A percentile compares a stretch with the other conserved stretches of the same genome.
These are phyloP conservation scores for Odontophorus gujanensis DNA, from an alignment of 2,113 vertebrate genomes.

Conservation along the genomic window DNA sequence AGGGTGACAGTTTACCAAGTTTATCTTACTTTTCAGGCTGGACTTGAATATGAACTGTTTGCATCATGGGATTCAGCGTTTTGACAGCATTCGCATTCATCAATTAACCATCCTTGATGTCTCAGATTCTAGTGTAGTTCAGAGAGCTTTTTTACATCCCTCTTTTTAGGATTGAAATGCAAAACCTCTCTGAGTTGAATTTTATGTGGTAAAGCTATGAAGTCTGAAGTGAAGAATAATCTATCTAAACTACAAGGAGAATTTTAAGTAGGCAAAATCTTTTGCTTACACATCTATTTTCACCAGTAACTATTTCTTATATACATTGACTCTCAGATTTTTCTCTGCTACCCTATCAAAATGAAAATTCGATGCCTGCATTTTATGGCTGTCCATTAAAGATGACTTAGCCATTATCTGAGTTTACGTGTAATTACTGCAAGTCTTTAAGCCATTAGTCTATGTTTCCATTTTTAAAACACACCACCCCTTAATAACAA, in stretches of 20 bases:
- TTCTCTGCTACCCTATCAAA: not conserved
- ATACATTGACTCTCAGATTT: not conserved
- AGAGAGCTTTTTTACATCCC: not conserved
- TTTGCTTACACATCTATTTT: not conserved
- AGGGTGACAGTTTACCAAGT: not conserved
- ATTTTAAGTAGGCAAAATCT: not conserved
- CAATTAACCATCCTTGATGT: not conserved
- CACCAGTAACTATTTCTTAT: not conserved
- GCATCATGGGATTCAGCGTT: not conserved
- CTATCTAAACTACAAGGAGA: not conserved
- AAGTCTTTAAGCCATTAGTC: not conserved
- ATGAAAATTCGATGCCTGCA: not conserved
- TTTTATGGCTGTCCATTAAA: not conserved
- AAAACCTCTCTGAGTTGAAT: not conserved
- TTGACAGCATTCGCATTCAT: not conserved
- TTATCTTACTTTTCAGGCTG: not conserved
- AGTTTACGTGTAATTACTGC: not conserved
- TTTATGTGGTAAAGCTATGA: not conserved
- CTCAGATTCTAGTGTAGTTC: not conserved
- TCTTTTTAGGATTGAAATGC: not conserved
- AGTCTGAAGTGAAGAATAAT: not conserved
- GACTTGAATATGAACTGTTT: not conserved
- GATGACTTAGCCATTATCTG: not conserved
- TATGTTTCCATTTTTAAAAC: not conserved
- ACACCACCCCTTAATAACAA: not conserved